Conservation (phyloP, 2,113 vertebrate genomes). For the Toxotes jaculatrix region DNA sequence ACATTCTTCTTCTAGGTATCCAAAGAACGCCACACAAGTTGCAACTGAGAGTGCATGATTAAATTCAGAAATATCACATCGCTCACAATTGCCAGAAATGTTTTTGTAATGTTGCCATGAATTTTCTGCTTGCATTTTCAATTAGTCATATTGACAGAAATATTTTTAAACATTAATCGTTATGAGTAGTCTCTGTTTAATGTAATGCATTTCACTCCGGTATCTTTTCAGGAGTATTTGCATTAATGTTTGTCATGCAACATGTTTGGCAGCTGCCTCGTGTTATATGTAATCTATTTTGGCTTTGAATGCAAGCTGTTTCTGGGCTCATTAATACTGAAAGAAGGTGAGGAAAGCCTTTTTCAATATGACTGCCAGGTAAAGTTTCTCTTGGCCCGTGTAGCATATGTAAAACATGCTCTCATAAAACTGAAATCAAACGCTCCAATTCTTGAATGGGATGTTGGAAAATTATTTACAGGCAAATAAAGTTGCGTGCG, state of each 20-base stretch:
- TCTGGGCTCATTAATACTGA: conserved; percentile 60
- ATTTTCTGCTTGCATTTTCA: conserved; percentile 2
- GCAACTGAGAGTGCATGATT: conserved; percentile 28
- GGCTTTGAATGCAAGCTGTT: conserved; percentile 46
- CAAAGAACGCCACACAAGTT: conserved; percentile 43
- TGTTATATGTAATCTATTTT: conserved; percentile 41
- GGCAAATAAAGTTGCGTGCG: conserved; percentile 79
- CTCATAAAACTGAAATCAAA: conserved; percentile 76
- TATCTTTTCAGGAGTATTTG: conserved; percentile 36
- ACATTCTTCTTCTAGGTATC: conserved; percentile 53
- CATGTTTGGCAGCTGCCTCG: conserved; percentile 37
- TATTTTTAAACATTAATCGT: conserved; percentile 23
- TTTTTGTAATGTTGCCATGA: conserved; percentile 17
- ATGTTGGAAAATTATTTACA: conserved; percentile 81
- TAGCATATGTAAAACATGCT: conserved; percentile 73
- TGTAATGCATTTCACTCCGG: conserved; percentile 14
- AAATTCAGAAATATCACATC: conserved; percentile 22
- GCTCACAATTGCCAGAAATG: conserved; percentile 4
- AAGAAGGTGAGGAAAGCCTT: conserved; percentile 65
- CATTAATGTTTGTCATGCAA: conserved; percentile 45
- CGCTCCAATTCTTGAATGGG: conserved; percentile 70
- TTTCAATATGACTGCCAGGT: conserved; percentile 66
- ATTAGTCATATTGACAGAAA: conserved; percentile 38
- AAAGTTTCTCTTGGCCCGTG: conserved; percentile 73
- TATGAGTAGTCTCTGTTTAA: conserved; percentile 8